A percentile compares a stretch with the other conserved stretches of the same genome.
phyloP scores from a whole-genome alignment of 2,113 vertebrate species.

The Alces alces region DNA sequence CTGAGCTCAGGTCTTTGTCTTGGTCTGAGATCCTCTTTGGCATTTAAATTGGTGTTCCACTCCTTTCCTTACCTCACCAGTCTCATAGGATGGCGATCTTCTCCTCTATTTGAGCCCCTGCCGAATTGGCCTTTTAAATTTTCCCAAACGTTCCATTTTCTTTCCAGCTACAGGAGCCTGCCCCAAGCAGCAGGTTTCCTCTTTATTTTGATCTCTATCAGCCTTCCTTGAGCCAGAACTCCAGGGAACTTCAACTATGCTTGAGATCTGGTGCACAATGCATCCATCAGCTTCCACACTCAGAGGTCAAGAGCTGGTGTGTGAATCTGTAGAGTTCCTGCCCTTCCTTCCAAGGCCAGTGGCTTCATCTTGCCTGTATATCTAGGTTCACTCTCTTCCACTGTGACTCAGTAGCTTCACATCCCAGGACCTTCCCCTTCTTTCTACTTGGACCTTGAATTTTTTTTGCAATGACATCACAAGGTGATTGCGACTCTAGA shows the following conservation, averaged over 20 bases:
- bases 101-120: not conserved
- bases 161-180: not conserved
- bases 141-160: not conserved
- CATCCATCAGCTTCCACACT: not conserved
- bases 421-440: not conserved
- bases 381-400: not conserved
- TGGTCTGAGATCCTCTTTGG: not conserved
- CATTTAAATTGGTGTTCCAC: not conserved
- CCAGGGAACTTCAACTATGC: not conserved
- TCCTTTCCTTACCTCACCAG: not conserved
- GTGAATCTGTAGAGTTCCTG: not conserved
- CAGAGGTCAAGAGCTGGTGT: not conserved
- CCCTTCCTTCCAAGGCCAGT: not conserved
- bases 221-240: not conserved
- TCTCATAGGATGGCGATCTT: not conserved
- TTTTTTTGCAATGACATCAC: not conserved
- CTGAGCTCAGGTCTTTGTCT: not conserved
- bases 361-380: fast-evolving
- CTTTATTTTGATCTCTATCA: not conserved
- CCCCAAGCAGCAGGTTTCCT: not conserved
- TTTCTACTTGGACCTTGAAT: not conserved
- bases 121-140: not conserved
- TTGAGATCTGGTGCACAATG: not conserved
- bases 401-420: not conserved
- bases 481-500: not conserved